Evolutionary conservation across 2,888 invertebrate genomes (phyloP).

Genomic region (Blastobasis lacticolella): DNA sequence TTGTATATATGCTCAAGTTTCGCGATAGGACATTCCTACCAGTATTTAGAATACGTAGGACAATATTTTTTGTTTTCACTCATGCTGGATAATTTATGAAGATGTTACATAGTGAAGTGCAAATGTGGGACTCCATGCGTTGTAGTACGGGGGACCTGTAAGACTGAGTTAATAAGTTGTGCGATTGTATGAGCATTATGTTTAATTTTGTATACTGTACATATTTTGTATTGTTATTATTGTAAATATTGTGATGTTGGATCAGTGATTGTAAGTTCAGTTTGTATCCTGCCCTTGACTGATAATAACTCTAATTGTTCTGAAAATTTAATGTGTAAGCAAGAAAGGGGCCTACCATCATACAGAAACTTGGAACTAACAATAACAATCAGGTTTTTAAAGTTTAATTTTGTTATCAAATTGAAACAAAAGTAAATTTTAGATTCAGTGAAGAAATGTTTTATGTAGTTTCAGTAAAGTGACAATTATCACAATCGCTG

Average conservation of each 20-base stretch:
- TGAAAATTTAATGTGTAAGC: too few species aligned
- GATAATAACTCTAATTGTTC: too few species aligned
- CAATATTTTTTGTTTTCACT: conserved; percentile 33
- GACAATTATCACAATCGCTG: conserved; percentile 51
- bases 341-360: too few species aligned
- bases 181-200: conserved; percentile 27
- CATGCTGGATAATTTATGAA: conserved; percentile 19
- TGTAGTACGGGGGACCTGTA: conserved; percentile 45
- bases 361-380: conserved; percentile 9
- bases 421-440: not conserved
- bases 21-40: conserved; percentile 41
- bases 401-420: not conserved
- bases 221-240: conserved; percentile 38
- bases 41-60: conserved; percentile 23
- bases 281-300: conserved; percentile 17
- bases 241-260: conserved; percentile 50
- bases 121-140: conserved; percentile 43
- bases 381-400: conserved; percentile 8
- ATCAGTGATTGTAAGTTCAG: conserved; percentile 63
- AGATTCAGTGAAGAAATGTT: not conserved
- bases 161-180: conserved; percentile 22
- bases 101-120: conserved; percentile 13
- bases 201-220: conserved; percentile 54
- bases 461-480: not conserved
- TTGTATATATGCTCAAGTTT: conserved; percentile 46